Conservation (phyloP, 2,113 vertebrate species). For the Rhombomys opimus region DNA sequence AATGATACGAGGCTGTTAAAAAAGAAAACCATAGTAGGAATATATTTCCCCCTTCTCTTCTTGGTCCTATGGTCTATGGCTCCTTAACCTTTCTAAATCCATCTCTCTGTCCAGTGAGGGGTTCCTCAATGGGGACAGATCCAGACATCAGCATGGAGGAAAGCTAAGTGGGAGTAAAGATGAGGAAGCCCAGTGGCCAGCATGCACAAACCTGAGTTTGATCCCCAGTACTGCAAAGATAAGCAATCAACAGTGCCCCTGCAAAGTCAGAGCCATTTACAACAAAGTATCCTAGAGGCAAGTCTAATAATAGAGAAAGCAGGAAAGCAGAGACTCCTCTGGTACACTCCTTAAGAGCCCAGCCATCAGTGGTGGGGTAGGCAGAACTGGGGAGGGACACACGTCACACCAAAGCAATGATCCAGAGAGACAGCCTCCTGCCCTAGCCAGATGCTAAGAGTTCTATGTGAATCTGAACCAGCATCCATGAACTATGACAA, state of each 20-base stretch:
- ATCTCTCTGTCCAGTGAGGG: not conserved
- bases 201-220: not conserved
- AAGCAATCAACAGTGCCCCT: not conserved
- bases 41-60: not conserved
- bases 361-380: not conserved
- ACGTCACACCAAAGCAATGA: not conserved
- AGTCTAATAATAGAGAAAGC: not conserved
- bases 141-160: not conserved
- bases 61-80: not conserved
- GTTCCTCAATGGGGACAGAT: not conserved
- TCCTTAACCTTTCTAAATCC: not conserved
- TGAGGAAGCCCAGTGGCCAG: not conserved
- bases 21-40: not conserved
- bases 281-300: not conserved
- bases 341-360: not conserved
- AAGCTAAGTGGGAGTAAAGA: not conserved
- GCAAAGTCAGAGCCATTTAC: not conserved
- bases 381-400: not conserved
- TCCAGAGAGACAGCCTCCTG: not conserved
- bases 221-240: not conserved
- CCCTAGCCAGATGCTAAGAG: not conserved
- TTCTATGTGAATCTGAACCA: not conserved
- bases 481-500: fast-evolving
- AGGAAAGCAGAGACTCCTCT: not conserved
- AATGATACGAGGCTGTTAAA: not conserved